Evolutionary conservation across 2,113 vertebrate genomes (phyloP), one percentile per base, ranked within the genome.

Genomic region (Microcebus jonahi): DNA sequence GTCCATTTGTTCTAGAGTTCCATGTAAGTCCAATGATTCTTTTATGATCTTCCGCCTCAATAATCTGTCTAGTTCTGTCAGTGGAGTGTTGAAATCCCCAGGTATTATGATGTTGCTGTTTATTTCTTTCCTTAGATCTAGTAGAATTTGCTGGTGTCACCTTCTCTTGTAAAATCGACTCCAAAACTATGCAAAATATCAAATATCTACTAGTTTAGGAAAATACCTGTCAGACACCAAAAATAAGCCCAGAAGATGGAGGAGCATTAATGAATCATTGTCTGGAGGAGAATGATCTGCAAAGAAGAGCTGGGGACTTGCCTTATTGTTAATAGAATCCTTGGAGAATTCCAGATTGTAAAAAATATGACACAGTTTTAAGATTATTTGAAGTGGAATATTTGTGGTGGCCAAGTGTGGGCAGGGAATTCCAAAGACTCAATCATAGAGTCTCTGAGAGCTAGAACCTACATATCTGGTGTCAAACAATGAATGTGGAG

Each of bases 391-490:
- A 48, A 48, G 0, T 29, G 3, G 17, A 7, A 25, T 42, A 27
- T 9, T 7, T 11, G 2, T 3, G 1, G 8, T 21, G 20, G n/a
- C 6, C 21, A 21, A 6, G 39, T 17, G 6, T 1, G 0, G 27
- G 21, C 9, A 48, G 0, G 17, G 5, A 2, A 3, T 17, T 36
- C 31, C 53, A 13, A 75, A 55, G 45, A 25, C 17, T 27, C 23
- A 2, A 25, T 29, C 14, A 8, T 8, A 83, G 25, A 0, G 4
- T 8, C n/a, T 6, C 21, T 9, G 70, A 67, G 13, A 39, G 13
- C 23, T 0, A 34, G 39, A 31, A 34, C 23, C 8, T 5, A 6
- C 13, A 7, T 6, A 3, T 3, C 23, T 9, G 34, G 2, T 1
- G 31, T 9, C 12, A 36, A 11, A 42, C 6, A 36, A 23, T 48